A percentile compares a stretch with the other conserved stretches of the same genome.
These are phyloP conservation scores for Furnarius figulus DNA, from an alignment of 2,113 vertebrate species.

Conservation along the genomic window DNA sequence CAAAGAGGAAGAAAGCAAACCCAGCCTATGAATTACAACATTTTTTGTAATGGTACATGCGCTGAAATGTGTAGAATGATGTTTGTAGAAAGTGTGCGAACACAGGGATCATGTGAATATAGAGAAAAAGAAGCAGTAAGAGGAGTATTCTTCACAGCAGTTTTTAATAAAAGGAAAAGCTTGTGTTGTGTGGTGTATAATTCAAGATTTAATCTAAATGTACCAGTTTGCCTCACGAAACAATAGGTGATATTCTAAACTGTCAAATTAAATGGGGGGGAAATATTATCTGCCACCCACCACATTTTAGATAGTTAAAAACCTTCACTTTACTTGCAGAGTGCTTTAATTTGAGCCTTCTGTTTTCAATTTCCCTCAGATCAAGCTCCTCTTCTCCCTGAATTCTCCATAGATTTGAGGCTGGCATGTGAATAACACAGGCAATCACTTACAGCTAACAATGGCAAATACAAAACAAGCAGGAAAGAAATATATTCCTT, in stretches of 20 bases:
- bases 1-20: neutral
- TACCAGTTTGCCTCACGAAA: conserved; percentile 33
- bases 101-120: neutral
- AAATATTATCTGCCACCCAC: conserved; percentile 56
- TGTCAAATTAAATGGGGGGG: conserved; percentile 47
- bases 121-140: neutral
- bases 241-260: conserved; percentile 24
- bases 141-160: neutral
- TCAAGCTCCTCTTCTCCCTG: conserved; percentile 30
- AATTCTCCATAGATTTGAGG: conserved; percentile 14
- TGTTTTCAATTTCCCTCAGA: conserved; percentile 47
- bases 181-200: neutral
- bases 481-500: neutral
- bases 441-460: neutral
- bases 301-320: conserved; percentile 52
- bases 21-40: neutral
- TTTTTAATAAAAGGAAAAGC: neutral
- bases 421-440: conserved; percentile 35
- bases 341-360: conserved; percentile 43
- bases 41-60: neutral
- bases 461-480: conserved; percentile 26
- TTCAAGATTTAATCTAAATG: conserved; percentile 22
- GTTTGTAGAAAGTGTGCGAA: neutral
- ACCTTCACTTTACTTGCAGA: conserved; percentile 36
- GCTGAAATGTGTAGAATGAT: neutral